Base-by-base conservation (phyloP, 1,140 invertebrate genomes). In the Brachionus manjavacas region DNA sequence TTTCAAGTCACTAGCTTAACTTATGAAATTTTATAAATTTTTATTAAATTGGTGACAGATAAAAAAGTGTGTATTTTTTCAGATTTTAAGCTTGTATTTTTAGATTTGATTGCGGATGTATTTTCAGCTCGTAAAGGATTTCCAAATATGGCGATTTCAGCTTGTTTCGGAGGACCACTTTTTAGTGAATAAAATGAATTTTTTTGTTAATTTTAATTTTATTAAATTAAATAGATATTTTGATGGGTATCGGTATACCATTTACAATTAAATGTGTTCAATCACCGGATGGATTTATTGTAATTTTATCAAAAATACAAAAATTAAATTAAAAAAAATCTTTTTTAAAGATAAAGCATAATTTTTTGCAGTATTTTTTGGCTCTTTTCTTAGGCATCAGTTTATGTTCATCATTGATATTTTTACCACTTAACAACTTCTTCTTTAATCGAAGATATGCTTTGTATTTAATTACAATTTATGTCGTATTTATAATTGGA, bases 91-190 rank as follows among this genome's bases (percentile, higher is more conserved):
- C 14, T 16, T 55, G 6, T 9, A 64, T 80, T 80, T 55, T 28
- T 86, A 92, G 93, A 94, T 91, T 89, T 93, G 20, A 91, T 93
- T 85, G 91, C 93, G 3, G 92, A 94, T 86, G 87, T 92, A 1
- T 87, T 91, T 16, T 91, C 93, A 86, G 92, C 93, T 2, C 89
- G 90, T 80, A 91, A 91, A 86, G 93, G 93, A 4, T 92, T 91
- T 87, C 91, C 93, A 0, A 88, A 92, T 83, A 93, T 93, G 92
- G 93, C 92, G 2, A 92, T 93, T 85, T 91, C 92, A 2, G 93
- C 93, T 2, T 93, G 92, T 84, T 93, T 93, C 86, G 93, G 93
- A 35, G 93, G 92, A 46, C 93, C 93, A 9, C 88, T 93, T 84
- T 92, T 94, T 86, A 93, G 92, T 90, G 92, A 89, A 9, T 16